A percentile compares a stretch with the other conserved stretches of the same genome.
Evolutionary conservation across 1,140 invertebrate species (phyloP).

Genomic region (Ceratoteleas bidentatus): DNA sequence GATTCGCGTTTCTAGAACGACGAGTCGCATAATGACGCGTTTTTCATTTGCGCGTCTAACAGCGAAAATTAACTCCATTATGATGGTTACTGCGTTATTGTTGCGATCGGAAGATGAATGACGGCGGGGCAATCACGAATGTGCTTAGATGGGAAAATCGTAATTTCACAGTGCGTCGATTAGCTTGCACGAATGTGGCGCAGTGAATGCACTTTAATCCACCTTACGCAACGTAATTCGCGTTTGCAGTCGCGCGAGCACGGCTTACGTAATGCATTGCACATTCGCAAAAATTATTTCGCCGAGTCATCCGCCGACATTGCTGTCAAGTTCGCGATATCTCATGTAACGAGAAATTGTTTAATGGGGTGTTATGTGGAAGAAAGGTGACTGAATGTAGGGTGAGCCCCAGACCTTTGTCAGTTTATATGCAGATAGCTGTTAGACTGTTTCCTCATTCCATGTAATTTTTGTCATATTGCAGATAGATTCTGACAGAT

Average conservation of each 20-base stretch:
- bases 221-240: slow-evolving; percentile 18
- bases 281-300: slow-evolving; percentile 9
- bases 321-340: too few species aligned
- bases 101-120: slow-evolving; percentile 8
- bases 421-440: too few species aligned
- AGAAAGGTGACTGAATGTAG: too few species aligned
- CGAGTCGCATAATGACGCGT: slow-evolving; percentile 4
- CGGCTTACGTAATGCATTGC: slow-evolving; percentile 7
- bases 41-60: slow-evolving; percentile 14
- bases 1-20: slow-evolving; percentile 14
- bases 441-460: too few species aligned
- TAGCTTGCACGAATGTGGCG: slow-evolving; percentile 2
- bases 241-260: slow-evolving; percentile 13
- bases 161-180: slow-evolving; percentile 24
- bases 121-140: slow-evolving; percentile 8
- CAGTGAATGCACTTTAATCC: slow-evolving; percentile 10
- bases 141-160: slow-evolving; percentile 18
- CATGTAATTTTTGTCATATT: too few species aligned
- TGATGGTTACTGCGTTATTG: slow-evolving; percentile 6
- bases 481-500: too few species aligned
- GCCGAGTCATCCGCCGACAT: not conserved
- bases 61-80: not conserved
- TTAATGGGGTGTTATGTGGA: too few species aligned
- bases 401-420: too few species aligned
- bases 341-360: too few species aligned